Evolutionary conservation across 2,797 vertebrate species (phyloP).

Genomic region (Chrosomus eos): DNA sequence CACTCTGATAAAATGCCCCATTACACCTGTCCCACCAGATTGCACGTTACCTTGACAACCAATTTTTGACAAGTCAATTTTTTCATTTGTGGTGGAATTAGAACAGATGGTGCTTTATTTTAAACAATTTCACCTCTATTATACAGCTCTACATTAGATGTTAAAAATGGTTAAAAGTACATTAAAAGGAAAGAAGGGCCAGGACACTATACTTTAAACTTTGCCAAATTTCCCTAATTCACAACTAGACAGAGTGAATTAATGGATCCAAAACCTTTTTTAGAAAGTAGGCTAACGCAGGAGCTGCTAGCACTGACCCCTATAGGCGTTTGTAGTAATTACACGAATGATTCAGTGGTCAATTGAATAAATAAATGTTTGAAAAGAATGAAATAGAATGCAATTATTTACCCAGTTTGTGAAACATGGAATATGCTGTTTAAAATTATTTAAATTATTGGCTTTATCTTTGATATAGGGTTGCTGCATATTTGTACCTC

Average conservation of each 20-base stretch:
- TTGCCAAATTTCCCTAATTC: neutral
- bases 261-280: neutral
- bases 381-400: neutral
- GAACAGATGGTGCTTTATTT: slow-evolving; percentile 42
- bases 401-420: neutral
- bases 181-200: neutral
- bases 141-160: neutral
- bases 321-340: slow-evolving; percentile 26
- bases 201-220: too few relatives aligned
- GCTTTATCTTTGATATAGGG: neutral
- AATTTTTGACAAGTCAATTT: slow-evolving; percentile 8
- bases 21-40: slow-evolving; percentile 1
- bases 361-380: neutral
- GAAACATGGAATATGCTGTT: neutral
- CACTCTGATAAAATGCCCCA: slow-evolving; percentile 13
- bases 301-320: slow-evolving; percentile 28
- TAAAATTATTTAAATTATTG: neutral
- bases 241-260: neutral
- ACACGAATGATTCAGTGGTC: neutral
- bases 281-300: neutral
- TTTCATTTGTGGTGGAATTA: slow-evolving; percentile 31
- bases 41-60: slow-evolving; percentile 39
- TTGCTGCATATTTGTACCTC: too few relatives aligned
- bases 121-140: slow-evolving; percentile 1
- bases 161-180: too few relatives aligned